Conservation (phyloP, 1,140 invertebrate species). For the Thereuonema tuberculata region DNA sequence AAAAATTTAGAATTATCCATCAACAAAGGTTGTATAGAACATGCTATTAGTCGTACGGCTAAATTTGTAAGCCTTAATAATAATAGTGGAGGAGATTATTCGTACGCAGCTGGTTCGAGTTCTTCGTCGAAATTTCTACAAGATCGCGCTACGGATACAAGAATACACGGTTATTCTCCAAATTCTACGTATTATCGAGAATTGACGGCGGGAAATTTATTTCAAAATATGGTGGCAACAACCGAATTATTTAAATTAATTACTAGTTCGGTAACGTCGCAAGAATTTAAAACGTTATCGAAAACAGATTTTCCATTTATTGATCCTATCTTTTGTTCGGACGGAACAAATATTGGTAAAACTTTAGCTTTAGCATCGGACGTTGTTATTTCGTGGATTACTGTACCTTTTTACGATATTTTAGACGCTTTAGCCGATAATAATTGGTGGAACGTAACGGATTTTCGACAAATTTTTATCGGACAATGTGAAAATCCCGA, state of each 20-base stretch:
- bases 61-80: too few species aligned
- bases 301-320: not conserved
- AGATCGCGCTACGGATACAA: not conserved
- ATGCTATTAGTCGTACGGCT: not conserved
- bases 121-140: not conserved
- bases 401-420: not conserved
- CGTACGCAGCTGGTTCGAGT: too few species aligned
- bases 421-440: not conserved
- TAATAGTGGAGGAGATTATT: too few species aligned
- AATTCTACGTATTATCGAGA: not conserved
- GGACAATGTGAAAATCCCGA: not conserved
- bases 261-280: not conserved
- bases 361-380: not conserved
- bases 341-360: not conserved
- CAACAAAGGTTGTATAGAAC: not conserved
- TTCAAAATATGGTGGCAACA: not conserved
- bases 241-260: not conserved
- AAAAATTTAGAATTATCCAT: not conserved
- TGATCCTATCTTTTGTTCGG: not conserved
- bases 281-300: not conserved
- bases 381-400: not conserved
- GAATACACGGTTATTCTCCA: not conserved
- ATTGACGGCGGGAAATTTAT: not conserved
- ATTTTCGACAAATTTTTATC: not conserved
- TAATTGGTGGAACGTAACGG: not conserved